phyloP scores from a whole-genome alignment of 1,140 invertebrate species.

The Drosophila lowei region DNA sequence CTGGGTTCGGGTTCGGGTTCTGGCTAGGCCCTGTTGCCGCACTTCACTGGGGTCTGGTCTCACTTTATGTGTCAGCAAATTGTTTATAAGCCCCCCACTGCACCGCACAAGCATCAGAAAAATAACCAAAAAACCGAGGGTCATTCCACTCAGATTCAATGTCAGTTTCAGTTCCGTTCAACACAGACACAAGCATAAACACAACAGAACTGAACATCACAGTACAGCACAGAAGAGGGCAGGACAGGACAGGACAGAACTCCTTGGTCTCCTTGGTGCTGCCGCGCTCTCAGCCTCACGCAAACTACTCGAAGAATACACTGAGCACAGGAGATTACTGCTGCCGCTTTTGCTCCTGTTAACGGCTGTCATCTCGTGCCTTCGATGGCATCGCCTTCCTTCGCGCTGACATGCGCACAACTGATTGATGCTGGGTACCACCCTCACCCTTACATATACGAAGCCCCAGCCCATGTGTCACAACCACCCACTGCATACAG shows the following conservation, averaged over 20 bases:
- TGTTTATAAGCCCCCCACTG: constrained; percentile 32
- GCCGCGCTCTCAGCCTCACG: constrained; percentile 44
- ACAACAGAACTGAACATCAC: background rate
- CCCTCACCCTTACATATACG: background rate
- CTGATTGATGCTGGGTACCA: too few relatives aligned
- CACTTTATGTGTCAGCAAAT: constrained; percentile 14
- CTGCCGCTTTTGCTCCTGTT: constrained; percentile 26
- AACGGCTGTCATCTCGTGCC: constrained; percentile 51
- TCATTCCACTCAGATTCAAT: too few relatives aligned
- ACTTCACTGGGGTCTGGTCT: too few relatives aligned
- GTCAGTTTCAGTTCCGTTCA: too few relatives aligned
- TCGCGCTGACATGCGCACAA: constrained; percentile 30
- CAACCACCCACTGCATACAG: constrained; percentile 12
- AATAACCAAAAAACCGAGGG: background rate
- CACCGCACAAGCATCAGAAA: constrained; percentile 8
- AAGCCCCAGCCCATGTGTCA: background rate
- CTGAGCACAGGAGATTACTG: constrained; percentile 47
- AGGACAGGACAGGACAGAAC: background rate
- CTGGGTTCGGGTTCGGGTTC: too few relatives aligned
- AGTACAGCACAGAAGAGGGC: too few relatives aligned
- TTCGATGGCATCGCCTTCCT: constrained; percentile 38
- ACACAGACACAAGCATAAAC: background rate
- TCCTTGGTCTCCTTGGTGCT: background rate
- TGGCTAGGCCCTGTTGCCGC: too few relatives aligned
- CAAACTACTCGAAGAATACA: constrained; percentile 63